Evolutionary conservation across 2,113 vertebrate species (phyloP).

Genomic region (Sander lucioperca): DNA sequence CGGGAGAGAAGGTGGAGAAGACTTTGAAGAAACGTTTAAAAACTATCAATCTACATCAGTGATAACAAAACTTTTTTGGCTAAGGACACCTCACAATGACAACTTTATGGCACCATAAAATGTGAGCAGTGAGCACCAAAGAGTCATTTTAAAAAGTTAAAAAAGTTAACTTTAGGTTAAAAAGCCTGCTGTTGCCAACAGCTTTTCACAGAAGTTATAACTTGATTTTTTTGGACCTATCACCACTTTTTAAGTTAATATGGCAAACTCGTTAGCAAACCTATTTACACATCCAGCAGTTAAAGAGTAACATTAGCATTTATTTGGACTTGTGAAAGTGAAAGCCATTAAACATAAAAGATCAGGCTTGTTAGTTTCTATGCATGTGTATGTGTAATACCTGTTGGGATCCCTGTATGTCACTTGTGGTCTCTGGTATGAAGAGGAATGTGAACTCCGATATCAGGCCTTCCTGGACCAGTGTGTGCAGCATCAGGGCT

Average conservation of each 20-base stretch:
- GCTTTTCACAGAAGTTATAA: no score
- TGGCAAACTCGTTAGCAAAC: not conserved
- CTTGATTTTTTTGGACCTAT: no score
- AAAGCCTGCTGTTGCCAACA: no score
- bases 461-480: constrained; percentile 90
- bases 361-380: not conserved
- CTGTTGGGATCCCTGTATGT: constrained; percentile 89
- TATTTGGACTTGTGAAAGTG: not conserved
- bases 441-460: constrained; percentile 87
- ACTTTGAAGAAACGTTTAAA: not conserved
- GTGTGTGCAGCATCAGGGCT: constrained; percentile 91
- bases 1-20: not conserved
- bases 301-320: no score
- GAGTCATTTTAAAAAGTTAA: not conserved
- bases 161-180: no score
- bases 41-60: not conserved
- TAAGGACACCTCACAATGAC: not conserved
- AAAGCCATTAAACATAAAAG: not conserved
- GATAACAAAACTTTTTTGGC: not conserved
- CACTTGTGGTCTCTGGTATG: constrained; percentile 86
- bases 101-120: not conserved
- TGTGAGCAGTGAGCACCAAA: not conserved
- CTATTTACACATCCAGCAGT: no score
- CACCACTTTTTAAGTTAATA: not conserved
- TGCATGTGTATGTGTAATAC: constrained; percentile 70